Base-by-base conservation (phyloP, 2,113 vertebrate species). In the Pteronura brasiliensis region DNA sequence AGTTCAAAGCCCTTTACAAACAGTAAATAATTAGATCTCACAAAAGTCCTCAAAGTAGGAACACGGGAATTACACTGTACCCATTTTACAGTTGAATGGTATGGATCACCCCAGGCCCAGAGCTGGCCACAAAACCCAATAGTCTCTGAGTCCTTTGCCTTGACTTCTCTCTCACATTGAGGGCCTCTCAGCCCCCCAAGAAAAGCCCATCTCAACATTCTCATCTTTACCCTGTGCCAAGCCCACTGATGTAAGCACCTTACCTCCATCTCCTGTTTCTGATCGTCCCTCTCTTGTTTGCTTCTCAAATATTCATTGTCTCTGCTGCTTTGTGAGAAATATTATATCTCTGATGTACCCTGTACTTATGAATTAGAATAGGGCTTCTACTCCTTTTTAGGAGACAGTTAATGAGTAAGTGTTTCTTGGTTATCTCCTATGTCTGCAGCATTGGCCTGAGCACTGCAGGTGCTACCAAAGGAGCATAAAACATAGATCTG, bases 1-100 rank as follows among this genome's bases (percentile, higher is more conserved):
- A 96, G 71, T 92, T 97, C 97, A 97, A 97, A 97, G 95, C 15
- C 55, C 44, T 88, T 85, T 94, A 92, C 27, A 97, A 90, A 97
- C 72, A 93, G 87, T 92, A 77, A 95, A 86, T 81, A 97, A 93
- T 96, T 87, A 96, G 42, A 21, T 94, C 18, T 97, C 86, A 95
- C 47, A 91, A 80, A 96, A 86, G 8, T 85, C n/a, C 67, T 81
- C 47, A 63, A 67, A 83, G 10, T 20, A 72, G 61, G 63, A 95
- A 76, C 79, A 72, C 6, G 31, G 88, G 36, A 89, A 82, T 77
- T 91, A 79, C 77, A 81, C 39, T 92, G 61, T 90, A 86, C 90
- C 96, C 94, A 96, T 95, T 97, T 97, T 44, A 90, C 27, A 97
- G 96, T 34, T 97, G 42, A 92, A 80, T 89, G 96, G 27, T 61